Base-by-base conservation (phyloP, 2,888 invertebrate genomes). In the Artemia sp. region DNA sequence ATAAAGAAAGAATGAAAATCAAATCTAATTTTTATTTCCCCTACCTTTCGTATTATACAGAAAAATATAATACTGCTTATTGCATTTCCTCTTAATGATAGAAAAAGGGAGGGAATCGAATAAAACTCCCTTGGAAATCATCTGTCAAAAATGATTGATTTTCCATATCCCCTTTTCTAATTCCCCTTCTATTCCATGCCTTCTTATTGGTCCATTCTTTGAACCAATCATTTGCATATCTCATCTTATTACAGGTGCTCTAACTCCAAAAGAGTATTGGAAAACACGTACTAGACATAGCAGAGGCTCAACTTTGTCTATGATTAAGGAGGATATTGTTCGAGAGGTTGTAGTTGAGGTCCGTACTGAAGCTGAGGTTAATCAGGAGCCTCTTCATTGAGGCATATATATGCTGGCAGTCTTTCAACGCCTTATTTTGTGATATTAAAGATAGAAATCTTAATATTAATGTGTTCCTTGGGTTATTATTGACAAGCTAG, bases 121-220 rank as follows among this genome's bases (percentile, higher is more conserved):
- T 58, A 24, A 58, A 24, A 19, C 24, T 24, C 64, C 64, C 64
- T n/a, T 19, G n/a, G 64, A n/a, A 58, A 58, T 58, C 64, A 58
- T 24, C 24, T 58, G 64, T 58, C 64, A 58, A 58, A 58, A 19
- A 58, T 58, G 64, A 58, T 58, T 58, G 64, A 58, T 58, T 58
- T 58, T 58, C 64, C 64, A 19, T 24, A 19, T 58, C 64, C 64
- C 64, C 64, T 24, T 58, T 58, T 24, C 64, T 58, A 19, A 58
- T 58, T 24, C 64, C 64, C 64, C 24, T 58, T 58, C 64, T 58
- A n/a, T 19, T 8, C 24, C 64, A n/a, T 58, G 64, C 64, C 24
- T 58, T 24, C 64, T 58, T 10, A 58, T 58, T 58, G 64, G 64
- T 9, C 64, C 14, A 58, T 58, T 58, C 24, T 24, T 10, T 9